A percentile compares a stretch with the other conserved stretches of the same genome.
These are phyloP conservation scores for Biston betularia DNA, from an alignment of 2,888 invertebrate genomes.

Conservation along the genomic window DNA sequence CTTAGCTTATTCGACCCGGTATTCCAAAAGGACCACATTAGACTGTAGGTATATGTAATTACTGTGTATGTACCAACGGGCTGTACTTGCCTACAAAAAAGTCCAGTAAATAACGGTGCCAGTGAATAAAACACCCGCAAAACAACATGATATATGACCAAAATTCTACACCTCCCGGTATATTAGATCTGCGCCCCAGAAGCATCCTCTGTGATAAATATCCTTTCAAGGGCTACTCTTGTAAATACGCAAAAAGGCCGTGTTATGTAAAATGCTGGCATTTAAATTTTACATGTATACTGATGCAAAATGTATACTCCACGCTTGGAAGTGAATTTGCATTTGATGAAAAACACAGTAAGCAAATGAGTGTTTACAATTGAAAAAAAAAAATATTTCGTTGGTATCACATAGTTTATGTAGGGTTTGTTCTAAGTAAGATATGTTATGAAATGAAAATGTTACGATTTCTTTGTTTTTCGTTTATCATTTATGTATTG, in stretches of 20 bases:
- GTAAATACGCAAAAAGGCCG: slow-evolving; percentile 56
- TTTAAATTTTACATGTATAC: slow-evolving; percentile 46
- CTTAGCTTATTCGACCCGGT: background rate
- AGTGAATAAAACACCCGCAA: slow-evolving; percentile 32
- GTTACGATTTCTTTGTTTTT: too few species aligned
- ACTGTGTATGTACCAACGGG: background rate
- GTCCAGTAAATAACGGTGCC: slow-evolving; percentile 29
- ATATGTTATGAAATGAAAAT: too few species aligned
- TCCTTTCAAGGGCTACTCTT: slow-evolving; percentile 45
- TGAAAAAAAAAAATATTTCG: too few species aligned
- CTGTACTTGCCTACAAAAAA: slow-evolving; percentile 15
- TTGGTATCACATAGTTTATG: background rate
- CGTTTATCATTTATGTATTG: too few species aligned
- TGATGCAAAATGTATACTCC: slow-evolving; percentile 53
- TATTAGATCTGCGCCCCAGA: slow-evolving; percentile 37
- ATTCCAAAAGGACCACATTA: background rate
- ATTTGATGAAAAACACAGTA: slow-evolving; percentile 1
- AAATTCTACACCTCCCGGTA: slow-evolving; percentile 36
- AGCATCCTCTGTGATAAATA: slow-evolving; percentile 50
- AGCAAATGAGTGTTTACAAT: background rate
- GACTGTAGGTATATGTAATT: background rate
- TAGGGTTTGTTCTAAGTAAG: background rate
- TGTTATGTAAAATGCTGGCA: slow-evolving; percentile 57
- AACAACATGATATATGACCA: slow-evolving; percentile 33
- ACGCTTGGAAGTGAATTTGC: slow-evolving; percentile 4